phyloP scores from a whole-genome alignment of 2,113 vertebrate species.

The Bufo gargarizans region DNA sequence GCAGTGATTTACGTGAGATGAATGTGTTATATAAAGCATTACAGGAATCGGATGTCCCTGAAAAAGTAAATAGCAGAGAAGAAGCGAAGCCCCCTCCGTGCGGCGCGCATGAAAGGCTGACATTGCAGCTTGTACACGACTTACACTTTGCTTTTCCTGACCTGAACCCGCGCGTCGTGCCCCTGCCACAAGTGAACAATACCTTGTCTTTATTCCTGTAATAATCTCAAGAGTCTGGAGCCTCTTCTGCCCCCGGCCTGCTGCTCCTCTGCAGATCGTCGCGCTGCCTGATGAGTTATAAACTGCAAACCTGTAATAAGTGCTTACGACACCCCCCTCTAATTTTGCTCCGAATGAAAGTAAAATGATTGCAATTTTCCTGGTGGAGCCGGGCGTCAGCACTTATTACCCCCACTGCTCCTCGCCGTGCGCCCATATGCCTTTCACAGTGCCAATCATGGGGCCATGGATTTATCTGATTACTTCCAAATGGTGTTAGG shows the following conservation, averaged over 20 bases:
- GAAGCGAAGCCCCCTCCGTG: neutral
- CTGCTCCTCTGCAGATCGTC: neutral
- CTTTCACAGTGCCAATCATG: neutral
- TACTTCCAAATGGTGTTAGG: constrained; percentile 4
- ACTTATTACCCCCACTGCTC: neutral
- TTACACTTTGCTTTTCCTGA: neutral
- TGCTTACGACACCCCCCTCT: neutral
- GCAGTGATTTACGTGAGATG: neutral
- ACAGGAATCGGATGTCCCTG: neutral
- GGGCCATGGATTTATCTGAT: neutral
- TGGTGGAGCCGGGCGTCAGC: neutral
- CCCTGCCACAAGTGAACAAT: neutral
- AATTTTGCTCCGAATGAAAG: neutral
- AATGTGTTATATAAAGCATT: neutral
- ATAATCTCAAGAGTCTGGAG: neutral
- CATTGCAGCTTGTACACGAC: neutral
- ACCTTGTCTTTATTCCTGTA: neutral
- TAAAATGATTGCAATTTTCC: constrained; percentile 1
- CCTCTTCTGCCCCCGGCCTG: neutral
- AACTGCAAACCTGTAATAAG: neutral
- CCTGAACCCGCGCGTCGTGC: neutral
- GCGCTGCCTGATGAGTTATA: neutral
- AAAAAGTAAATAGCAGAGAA: neutral
- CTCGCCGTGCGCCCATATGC: neutral
- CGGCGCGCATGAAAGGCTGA: neutral